A percentile compares a stretch with the other conserved stretches of the same genome.
These are phyloP conservation scores for Drosophila asahinai DNA, from an alignment of 1,140 invertebrate species.

Conservation along the genomic window DNA sequence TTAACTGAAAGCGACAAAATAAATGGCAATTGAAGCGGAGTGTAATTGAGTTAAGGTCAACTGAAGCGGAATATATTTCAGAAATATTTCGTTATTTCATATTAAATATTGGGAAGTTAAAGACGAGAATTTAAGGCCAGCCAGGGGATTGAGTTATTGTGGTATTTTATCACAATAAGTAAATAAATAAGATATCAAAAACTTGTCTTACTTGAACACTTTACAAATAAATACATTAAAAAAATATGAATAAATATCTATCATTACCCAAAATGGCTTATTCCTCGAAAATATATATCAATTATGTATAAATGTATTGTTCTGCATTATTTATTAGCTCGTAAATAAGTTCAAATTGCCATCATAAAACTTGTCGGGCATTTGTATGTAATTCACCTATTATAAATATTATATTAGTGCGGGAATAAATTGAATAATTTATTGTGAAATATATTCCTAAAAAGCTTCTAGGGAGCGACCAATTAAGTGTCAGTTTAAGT, in stretches of 20 bases:
- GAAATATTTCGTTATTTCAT: not conserved
- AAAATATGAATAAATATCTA: too few relatives aligned
- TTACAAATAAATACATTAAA: too few relatives aligned
- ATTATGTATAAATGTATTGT: too few relatives aligned
- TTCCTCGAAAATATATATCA: too few relatives aligned
- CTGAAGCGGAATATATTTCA: not conserved
- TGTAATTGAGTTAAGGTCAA: slow-evolving; percentile 28
- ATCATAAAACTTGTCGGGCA: not conserved
- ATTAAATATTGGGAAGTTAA: not conserved
- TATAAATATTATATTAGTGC: not conserved
- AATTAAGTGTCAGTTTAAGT: not conserved
- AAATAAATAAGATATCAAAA: too few relatives aligned
- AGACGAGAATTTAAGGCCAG: not conserved
- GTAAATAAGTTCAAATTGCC: not conserved
- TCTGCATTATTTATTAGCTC: slow-evolving; percentile 3
- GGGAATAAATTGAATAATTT: not conserved
- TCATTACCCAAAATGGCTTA: too few relatives aligned
- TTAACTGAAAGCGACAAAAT: slow-evolving; percentile 8
- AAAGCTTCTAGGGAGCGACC: not conserved
- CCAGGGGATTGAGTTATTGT: too few relatives aligned
- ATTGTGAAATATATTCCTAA: not conserved
- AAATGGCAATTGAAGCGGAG: slow-evolving; percentile 16
- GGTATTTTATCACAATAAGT: not conserved
- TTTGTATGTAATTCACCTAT: not conserved
- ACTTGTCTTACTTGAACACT: too few relatives aligned